These are phyloP conservation scores for Quadroppia sp. DNA, from an alignment of 2,888 invertebrate genomes.

Conservation along the genomic window DNA sequence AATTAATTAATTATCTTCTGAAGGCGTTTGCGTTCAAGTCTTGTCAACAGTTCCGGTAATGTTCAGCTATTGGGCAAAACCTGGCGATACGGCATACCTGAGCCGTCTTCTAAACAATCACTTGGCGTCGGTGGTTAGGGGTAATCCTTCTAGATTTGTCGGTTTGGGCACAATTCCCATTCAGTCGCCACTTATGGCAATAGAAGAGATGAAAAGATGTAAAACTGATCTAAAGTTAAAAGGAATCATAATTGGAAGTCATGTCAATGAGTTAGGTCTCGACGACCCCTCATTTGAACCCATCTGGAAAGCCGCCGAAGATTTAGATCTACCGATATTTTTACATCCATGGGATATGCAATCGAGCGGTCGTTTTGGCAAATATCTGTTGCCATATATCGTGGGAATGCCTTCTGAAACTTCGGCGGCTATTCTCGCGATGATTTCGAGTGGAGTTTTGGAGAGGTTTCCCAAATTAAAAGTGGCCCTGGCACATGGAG, in stretches of 20 bases:
- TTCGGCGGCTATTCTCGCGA: slow-evolving; percentile 56
- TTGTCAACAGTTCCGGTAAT: slow-evolving; percentile 61
- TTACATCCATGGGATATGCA: slow-evolving; percentile 62
- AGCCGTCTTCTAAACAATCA: slow-evolving; percentile 58
- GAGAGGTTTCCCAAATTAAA: slow-evolving; percentile 56
- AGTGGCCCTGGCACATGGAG: slow-evolving; percentile 59
- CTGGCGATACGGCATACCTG: slow-evolving; percentile 57
- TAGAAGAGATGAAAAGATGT: slow-evolving; percentile 57
- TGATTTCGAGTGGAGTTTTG: slow-evolving; percentile 59
- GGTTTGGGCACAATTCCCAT: slow-evolving; percentile 59
- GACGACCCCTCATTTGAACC: slow-evolving; percentile 57
- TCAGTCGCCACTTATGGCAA: slow-evolving; percentile 57
- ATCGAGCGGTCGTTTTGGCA: slow-evolving; percentile 55
- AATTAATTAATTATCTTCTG: not conserved
- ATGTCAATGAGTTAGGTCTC: slow-evolving; percentile 59
- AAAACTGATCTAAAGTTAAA: slow-evolving; percentile 54
- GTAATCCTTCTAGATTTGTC: slow-evolving; percentile 55
- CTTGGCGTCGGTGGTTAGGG: slow-evolving; percentile 55
- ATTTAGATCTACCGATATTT: slow-evolving; percentile 56
- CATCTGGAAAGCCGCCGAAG: slow-evolving; percentile 58
- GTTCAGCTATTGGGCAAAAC: slow-evolving; percentile 61
- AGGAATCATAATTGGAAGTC: slow-evolving; percentile 59
- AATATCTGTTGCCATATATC: slow-evolving; percentile 60
- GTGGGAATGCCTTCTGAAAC: slow-evolving; percentile 61
- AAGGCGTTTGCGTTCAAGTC: slow-evolving; percentile 57